Evolutionary conservation across 2,888 invertebrate genomes (phyloP), one percentile per base, ranked within the genome.

Genomic region (Tortricodes alternella): DNA sequence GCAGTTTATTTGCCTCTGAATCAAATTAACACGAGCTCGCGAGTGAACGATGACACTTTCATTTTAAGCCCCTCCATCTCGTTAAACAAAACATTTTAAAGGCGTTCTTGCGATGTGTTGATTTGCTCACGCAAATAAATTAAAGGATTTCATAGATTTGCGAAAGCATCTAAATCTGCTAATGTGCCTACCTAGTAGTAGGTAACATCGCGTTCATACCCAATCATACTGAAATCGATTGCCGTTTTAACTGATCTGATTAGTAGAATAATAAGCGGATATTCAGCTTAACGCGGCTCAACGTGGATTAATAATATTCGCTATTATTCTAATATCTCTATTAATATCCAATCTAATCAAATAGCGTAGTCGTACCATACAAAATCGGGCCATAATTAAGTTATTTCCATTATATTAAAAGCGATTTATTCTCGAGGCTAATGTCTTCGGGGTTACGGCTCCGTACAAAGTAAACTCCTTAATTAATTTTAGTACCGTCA

Each of bases 401-500:
- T 23, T 24, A 41, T 5, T 2, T 24, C 2, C n/a, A 29, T 4
- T 4, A 5, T 4, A 29, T 29, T 16, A 41, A 41, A 24, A 41
- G 41, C 41, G 2, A 8, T 24, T 46, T 41, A 24, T 48, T 19
- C 13, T 27, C 46, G 24, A 15, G 37, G 23, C 46, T 53, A 46
- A 53, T 44, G 44, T 29, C 44, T 44, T 44, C 16, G 9, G 29
- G 29, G 23, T 38, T 51, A n/a, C 35, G 19, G 29, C 41, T 41
- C 38, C 11, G 24, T 37, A 44, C 49, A 56, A 56, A 56, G 49
- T 56, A 44, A 56, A 48, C 49, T 49, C 49, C 35, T 34, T 56
- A 44, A 56, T 56, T 56, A 56, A 44, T 56, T 49, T 50, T 23
- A 50, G 44, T 32, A 16, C 41, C 29, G n/a, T 56, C 49, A 56